These are phyloP conservation scores for Phenganax stokvisi DNA, from an alignment of 92 coral and sea anemone species.

Conservation along the genomic window DNA sequence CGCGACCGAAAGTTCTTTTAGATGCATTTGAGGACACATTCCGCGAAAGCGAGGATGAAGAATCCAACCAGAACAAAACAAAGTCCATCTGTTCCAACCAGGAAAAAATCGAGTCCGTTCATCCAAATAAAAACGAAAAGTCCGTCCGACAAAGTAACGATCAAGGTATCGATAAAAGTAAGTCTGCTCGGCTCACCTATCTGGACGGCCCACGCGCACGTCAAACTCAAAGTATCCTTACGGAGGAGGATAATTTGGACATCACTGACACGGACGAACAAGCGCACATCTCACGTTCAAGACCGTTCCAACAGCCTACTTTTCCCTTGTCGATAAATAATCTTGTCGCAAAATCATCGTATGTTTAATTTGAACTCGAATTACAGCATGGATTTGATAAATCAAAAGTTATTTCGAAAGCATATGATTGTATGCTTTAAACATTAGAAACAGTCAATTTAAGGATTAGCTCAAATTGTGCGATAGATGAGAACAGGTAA, in stretches of 20 bases:
- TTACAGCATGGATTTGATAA: not conserved
- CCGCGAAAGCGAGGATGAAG: not conserved
- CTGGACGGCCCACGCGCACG: not conserved
- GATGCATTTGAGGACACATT: not conserved
- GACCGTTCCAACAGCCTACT: constrained; percentile 7
- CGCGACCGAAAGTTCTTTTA: constrained; percentile 3
- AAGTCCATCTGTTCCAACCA: too few relatives aligned
- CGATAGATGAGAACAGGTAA: too few relatives aligned
- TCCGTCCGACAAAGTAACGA: not conserved
- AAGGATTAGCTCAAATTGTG: too few relatives aligned
- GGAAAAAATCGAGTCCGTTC: too few relatives aligned
- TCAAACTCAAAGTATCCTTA: not conserved
- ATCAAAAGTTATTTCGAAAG: too few relatives aligned
- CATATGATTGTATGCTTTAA: too few relatives aligned
- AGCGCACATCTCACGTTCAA: not conserved
- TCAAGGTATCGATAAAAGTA: not conserved
- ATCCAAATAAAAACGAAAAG: too few relatives aligned
- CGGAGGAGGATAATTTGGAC: not conserved
- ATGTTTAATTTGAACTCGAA: not conserved
- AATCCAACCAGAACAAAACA: too few relatives aligned
- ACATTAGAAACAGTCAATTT: too few relatives aligned
- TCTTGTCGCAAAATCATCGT: not conserved
- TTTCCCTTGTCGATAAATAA: not conserved
- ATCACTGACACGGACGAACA: not conserved
- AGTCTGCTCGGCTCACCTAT: not conserved